Evolutionary conservation across 2,797 vertebrate genomes (phyloP).

Genomic region (Clarias pachynema): DNA sequence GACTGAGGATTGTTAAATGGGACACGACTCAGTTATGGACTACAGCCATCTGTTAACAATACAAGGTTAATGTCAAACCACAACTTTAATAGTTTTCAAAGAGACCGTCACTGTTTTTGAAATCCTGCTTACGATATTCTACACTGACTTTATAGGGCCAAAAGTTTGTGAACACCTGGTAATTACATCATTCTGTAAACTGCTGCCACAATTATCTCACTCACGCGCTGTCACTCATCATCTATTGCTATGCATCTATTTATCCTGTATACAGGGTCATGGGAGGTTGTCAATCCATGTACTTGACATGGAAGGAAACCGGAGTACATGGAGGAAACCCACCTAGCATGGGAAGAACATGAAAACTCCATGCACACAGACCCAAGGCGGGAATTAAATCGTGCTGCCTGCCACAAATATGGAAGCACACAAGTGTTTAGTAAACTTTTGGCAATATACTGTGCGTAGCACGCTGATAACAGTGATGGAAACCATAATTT

Average conservation of each 20-base stretch:
- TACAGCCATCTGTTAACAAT: not conserved
- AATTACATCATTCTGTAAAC: not conserved
- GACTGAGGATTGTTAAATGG: conserved; percentile 76
- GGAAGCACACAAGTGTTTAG: not conserved
- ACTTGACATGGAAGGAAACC: too few relatives aligned
- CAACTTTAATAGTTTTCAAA: not conserved
- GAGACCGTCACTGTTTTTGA: not conserved
- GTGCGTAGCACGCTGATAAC: not conserved
- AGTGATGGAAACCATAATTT: not conserved
- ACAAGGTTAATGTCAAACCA: not conserved
- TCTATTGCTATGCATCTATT: too few relatives aligned
- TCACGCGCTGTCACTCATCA: too few relatives aligned
- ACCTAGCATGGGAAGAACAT: too few relatives aligned
- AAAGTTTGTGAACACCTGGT: too few relatives aligned
- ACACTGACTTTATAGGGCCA: not conserved
- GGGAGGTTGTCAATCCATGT: too few relatives aligned
- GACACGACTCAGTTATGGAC: not conserved
- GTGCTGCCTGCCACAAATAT: not conserved
- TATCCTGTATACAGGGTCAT: too few relatives aligned
- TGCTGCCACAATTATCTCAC: too few relatives aligned
- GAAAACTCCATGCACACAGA: too few relatives aligned
- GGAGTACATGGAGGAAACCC: too few relatives aligned
- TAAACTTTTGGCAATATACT: not conserved
- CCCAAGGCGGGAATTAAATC: too few relatives aligned
- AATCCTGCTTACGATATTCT: not conserved